Evolutionary conservation across 2,888 invertebrate species (phyloP).

Genomic region (Lithodes maja): DNA sequence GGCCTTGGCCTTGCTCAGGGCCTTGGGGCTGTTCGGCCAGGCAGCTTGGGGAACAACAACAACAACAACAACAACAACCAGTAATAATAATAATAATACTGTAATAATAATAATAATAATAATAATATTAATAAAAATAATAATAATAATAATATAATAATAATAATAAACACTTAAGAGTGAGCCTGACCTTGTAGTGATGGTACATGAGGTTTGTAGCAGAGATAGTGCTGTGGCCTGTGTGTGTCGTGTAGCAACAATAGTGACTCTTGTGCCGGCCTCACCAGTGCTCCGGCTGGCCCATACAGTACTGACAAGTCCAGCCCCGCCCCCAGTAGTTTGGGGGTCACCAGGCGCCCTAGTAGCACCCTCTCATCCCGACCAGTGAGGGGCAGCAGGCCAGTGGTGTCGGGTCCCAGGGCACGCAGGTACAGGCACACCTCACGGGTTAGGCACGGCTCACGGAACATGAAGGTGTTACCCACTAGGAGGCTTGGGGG

Average conservation of each 20-base stretch:
- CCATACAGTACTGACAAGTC: constrained; percentile 55
- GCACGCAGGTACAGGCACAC: constrained; percentile 49
- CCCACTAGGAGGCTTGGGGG: constrained; percentile 45
- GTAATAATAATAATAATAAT: too few species aligned
- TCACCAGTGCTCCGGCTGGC: constrained; percentile 33
- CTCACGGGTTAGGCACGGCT: constrained; percentile 45
- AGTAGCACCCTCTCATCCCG: constrained; percentile 50
- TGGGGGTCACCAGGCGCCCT: constrained; percentile 43
- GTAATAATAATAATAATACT: too few species aligned
- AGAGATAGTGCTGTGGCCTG: constrained; percentile 46
- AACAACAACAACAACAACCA: too few species aligned
- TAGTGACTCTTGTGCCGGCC: constrained; percentile 55
- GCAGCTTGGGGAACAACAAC: too few species aligned
- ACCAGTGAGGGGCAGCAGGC: constrained; percentile 52
- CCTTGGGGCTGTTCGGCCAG: too few species aligned
- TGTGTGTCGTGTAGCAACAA: constrained; percentile 47
- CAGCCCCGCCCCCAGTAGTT: constrained; percentile 46
- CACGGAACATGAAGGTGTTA: constrained; percentile 58
- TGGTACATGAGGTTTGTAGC: constrained; percentile 56
- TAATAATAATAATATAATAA: constrained; percentile 4
- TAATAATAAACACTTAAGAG: not conserved
- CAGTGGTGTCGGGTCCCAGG: constrained; percentile 48
- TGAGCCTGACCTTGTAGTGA: constrained; percentile 62
- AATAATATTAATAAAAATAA: too few species aligned
- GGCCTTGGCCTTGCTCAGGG: too few species aligned